Evolutionary conservation across 2,888 invertebrate species (phyloP).

Genomic region (Macropis europaea): DNA sequence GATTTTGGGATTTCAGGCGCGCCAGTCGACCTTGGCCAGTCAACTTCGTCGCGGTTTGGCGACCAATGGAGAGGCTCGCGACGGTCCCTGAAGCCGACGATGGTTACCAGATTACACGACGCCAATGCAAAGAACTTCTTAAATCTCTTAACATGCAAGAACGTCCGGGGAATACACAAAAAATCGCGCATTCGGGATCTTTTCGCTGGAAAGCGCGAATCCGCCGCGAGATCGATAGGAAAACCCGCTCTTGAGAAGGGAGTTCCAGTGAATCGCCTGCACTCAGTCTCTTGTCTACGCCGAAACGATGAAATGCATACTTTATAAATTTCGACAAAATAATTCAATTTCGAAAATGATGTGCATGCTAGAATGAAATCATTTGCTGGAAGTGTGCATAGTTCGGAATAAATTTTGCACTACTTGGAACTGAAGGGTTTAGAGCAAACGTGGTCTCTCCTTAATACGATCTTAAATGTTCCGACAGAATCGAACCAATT

Average conservation of each 20-base stretch:
- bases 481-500: no score
- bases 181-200: constrained; percentile 5
- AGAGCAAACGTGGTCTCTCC: no score
- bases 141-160: constrained; percentile 17
- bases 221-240: constrained; percentile 2
- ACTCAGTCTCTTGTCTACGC: background rate
- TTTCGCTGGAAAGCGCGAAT: background rate
- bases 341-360: no score
- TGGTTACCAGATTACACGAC: constrained; percentile 67
- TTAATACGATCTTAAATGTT: no score
- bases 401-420: no score
- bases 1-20: constrained; percentile 47
- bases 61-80: constrained; percentile 10
- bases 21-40: constrained; percentile 56
- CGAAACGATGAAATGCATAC: background rate
- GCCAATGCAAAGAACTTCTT: constrained; percentile 59
- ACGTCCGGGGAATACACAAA: constrained; percentile 39
- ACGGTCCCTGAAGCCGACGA: constrained; percentile 55
- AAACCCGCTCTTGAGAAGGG: background rate
- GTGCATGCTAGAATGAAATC: no score
- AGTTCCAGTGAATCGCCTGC: constrained; percentile 11
- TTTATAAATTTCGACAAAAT: no score
- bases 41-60: constrained; percentile 21
- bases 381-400: no score
- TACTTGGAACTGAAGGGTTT: no score